Evolutionary conservation across 2,888 invertebrate species (phyloP), one percentile per base, ranked within the genome.

Genomic region (Campoplex nolae): DNA sequence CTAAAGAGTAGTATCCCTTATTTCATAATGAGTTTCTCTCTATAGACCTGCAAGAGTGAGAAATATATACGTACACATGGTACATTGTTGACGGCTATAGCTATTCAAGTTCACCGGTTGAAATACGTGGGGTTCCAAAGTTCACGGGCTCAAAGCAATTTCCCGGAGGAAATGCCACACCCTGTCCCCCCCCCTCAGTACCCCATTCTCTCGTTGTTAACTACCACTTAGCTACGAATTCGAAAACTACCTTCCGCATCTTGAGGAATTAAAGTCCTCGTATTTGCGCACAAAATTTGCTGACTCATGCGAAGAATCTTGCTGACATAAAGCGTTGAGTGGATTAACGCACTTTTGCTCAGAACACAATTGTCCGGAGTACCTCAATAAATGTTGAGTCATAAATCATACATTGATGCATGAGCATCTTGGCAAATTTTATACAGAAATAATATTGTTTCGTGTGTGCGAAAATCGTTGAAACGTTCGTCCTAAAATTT

Each of bases 191-290:
- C 38, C 75, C 82, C 54, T 68, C 54, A 51, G 51, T 35, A 65
- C 32, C 75, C 56, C 75, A 56, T 83, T 71, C 70, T 77, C 76
- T 70, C 51, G 58, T 70, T 71, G 70, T 77, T 77, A 70, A 83
- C 83, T 71, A 76, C 70, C 83, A 83, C 83, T 83, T 68, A 71
- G 76, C 38, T 70, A 62, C 76, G 76, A 83, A 76, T 76, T 70
- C 62, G 48, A 70, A 70, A 76, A 71, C 71, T 70, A 83, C 76
- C 76, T 70, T 76, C 32, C 51, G 67, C 73, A 67, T 68, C 56
- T 51, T 70, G 70, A 62, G 83, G 58, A 83, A 83, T 83, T 83
- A 54, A 81, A 65, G 81, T 67, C 51, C 74, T 81, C 51, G 74
- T 70, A 45, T 68, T 56, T 54, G 42, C 42, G 68, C 8, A 70